Conservation (phyloP, 2,113 vertebrate species). For the Chauna torquata region DNA sequence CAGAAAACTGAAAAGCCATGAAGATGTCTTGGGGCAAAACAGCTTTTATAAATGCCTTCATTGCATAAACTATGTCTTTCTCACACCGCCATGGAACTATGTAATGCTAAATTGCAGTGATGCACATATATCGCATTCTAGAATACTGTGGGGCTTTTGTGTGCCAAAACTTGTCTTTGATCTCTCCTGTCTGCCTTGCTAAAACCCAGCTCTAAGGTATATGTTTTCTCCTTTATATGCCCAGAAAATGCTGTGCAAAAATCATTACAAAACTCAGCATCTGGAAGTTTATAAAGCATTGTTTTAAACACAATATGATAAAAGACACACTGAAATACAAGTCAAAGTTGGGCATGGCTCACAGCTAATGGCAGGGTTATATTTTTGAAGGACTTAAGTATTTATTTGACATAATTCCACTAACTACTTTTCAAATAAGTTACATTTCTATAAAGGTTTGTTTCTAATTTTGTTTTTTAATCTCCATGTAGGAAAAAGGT, state of each 20-base stretch:
- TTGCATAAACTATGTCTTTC: neutral
- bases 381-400: neutral
- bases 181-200: neutral
- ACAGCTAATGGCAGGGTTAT: neutral
- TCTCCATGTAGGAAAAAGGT: neutral
- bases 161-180: neutral
- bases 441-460: neutral
- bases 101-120: neutral
- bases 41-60: neutral
- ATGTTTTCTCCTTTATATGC: neutral
- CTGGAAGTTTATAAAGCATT: neutral
- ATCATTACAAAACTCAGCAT: neutral
- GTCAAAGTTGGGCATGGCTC: neutral
- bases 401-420: neutral
- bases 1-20: neutral
- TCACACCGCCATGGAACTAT: neutral
- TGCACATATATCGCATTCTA: neutral
- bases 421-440: neutral
- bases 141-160: neutral
- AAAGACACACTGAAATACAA: neutral
- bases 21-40: neutral
- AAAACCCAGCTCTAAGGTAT: neutral
- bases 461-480: conserved; percentile 20
- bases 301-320: neutral
- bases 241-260: neutral